Percentiles rank a stretch among this genome's conserved stretches.
These are phyloP conservation scores for Ptychochromis oligacanthus DNA, from an alignment of 2,113 vertebrate genomes.

Conservation along the genomic window DNA sequence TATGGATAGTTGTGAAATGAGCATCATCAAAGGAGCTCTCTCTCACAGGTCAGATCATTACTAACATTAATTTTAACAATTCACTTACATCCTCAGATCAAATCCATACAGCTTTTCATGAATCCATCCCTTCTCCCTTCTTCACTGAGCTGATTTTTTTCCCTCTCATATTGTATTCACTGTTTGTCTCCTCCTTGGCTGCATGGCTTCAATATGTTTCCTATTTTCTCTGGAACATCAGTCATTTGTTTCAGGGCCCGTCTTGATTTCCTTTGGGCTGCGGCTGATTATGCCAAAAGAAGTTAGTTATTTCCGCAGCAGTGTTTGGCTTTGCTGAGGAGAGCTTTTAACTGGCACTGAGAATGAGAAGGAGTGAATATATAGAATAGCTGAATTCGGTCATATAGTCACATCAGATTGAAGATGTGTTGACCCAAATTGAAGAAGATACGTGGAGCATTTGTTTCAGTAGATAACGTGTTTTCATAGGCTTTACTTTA, in stretches of 20 bases:
- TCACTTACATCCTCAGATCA: background rate
- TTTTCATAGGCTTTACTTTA: background rate
- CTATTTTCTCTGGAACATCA: slow-evolving; percentile 23
- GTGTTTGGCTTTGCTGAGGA: background rate
- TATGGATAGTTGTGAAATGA: background rate
- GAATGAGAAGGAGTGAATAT: background rate
- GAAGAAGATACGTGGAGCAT: background rate
- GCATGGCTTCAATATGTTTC: slow-evolving; percentile 21
- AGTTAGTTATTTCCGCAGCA: background rate
- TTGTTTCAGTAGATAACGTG: background rate
- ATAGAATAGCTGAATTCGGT: background rate
- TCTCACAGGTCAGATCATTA: background rate
- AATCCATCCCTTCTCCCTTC: background rate
- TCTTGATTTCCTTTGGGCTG: slow-evolving; percentile 28
- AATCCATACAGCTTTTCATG: background rate
- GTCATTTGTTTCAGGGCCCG: background rate
- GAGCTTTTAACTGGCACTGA: background rate
- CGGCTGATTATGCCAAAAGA: slow-evolving; percentile 23
- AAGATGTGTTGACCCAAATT: background rate
- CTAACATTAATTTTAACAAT: background rate
- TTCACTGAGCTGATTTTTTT: background rate
- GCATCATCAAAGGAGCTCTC: background rate
- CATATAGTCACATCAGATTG: background rate
- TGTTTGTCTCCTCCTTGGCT: background rate
- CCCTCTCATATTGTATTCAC: background rate